Evolutionary conservation across 2,888 invertebrate species (phyloP).

Genomic region (Microplitis deprimator): DNA sequence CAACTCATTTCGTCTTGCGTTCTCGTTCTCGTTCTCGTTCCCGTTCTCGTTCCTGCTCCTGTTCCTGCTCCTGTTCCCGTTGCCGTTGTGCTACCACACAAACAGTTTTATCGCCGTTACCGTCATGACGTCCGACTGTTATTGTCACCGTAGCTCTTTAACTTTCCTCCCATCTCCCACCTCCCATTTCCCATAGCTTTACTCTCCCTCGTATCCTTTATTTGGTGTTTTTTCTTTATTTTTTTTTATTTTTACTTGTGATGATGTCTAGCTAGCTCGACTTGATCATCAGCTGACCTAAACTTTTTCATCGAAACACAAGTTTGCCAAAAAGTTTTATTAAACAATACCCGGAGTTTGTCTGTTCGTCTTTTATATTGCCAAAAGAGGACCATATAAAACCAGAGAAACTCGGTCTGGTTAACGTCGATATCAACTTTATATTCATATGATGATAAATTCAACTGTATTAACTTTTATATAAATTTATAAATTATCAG

Average conservation of each 20-base stretch:
- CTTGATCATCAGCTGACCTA: not conserved
- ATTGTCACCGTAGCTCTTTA: slow-evolving; percentile 54
- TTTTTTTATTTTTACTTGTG: not conserved
- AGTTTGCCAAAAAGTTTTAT: slow-evolving; percentile 14
- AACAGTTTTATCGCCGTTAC: slow-evolving; percentile 34
- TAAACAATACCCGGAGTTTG: slow-evolving; percentile 13
- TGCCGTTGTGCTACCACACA: slow-evolving; percentile 50
- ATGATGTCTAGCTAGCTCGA: not conserved
- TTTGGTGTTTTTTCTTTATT: not conserved
- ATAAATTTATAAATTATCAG: no score
- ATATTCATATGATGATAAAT: no score
- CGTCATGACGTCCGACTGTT: slow-evolving; percentile 43
- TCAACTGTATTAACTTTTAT: no score
- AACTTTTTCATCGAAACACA: not conserved
- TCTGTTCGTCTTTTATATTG: not conserved
- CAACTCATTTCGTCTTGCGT: slow-evolving; percentile 61
- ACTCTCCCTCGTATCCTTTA: not conserved
- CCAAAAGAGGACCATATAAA: no score
- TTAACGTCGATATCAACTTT: no score
- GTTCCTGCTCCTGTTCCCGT: slow-evolving; percentile 47
- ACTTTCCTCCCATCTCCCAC: not conserved
- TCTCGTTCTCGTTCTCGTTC: no score
- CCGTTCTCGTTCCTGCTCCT: no score
- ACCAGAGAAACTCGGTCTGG: no score
- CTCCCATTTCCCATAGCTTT: not conserved